Percentiles rank a stretch among this genome's conserved stretches.
Conservation (phyloP, 1,140 invertebrate species). For the Euura lappo region DNA sequence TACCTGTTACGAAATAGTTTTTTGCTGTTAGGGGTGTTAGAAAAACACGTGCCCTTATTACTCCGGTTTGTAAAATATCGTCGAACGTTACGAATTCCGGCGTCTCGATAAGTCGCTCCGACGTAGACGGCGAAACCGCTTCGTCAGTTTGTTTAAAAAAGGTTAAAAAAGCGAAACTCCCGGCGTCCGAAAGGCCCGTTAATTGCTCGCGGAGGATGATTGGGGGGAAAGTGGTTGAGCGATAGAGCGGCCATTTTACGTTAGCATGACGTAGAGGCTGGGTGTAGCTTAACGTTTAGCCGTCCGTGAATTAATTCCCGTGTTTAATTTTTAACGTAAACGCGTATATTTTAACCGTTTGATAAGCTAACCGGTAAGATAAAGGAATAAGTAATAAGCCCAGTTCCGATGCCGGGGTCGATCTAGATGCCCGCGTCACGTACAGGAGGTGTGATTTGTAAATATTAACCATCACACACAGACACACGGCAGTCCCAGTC, state of each 20-base stretch:
- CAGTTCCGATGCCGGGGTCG: slow-evolving; percentile 23
- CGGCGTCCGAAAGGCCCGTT: not conserved
- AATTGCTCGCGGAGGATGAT: slow-evolving; percentile 3
- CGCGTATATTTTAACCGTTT: slow-evolving; percentile 18
- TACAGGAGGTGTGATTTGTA: slow-evolving; percentile 34
- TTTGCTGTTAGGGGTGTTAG: slow-evolving; percentile 23
- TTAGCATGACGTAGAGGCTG: slow-evolving; percentile 52
- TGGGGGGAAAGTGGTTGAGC: slow-evolving; percentile 27
- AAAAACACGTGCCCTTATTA: slow-evolving; percentile 37
- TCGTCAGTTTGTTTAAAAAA: no score
- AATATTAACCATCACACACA: slow-evolving; percentile 25
- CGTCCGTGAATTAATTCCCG: slow-evolving; percentile 18
- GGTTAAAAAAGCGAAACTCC: not conserved
- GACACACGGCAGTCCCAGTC: not conserved
- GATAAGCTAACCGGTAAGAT: no score
- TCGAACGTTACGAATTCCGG: slow-evolving; percentile 1
- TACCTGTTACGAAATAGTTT: slow-evolving; percentile 38
- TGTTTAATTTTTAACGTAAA: slow-evolving; percentile 32
- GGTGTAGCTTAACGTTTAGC: slow-evolving; percentile 50
- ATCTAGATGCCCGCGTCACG: slow-evolving; percentile 32
- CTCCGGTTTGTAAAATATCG: not conserved
- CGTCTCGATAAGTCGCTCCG: no score
- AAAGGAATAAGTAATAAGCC: no score
- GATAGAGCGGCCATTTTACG: slow-evolving; percentile 51
- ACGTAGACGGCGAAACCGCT: no score